Base-by-base conservation (phyloP, 2,113 vertebrate species). In the Anolis carolinensis region DNA sequence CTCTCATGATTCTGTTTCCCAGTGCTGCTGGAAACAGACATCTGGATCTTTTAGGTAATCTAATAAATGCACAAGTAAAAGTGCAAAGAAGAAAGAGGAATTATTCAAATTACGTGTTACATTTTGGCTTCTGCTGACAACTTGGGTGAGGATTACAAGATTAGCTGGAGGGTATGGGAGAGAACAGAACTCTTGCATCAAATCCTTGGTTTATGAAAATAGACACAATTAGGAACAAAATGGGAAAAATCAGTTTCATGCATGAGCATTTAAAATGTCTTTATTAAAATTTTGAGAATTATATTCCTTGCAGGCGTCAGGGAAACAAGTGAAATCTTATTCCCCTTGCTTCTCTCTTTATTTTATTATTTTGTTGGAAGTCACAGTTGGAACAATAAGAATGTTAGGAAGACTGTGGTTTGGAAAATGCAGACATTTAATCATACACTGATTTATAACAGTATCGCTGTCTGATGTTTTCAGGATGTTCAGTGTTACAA, bases 201-300 rank as follows among this genome's bases (percentile, higher is more conserved):
- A 90, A 87, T 85, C 84, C 86, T 79, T 84, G 70, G 87, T 84
- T n/a, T 87, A 32, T 91, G 87, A 95, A 96, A 95, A 93, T 87
- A 88, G 84, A 91, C 88, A 90, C 77, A 83, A 93, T 83, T 84
- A 90, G 92, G 92, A 93, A 90, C 88, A 90, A 89, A 91, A 93
- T 89, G 89, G 93, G 92, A 93, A 95, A 96, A 92, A 85, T 89
- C 94, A 95, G 93, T 93, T 87, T 10, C 83, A 72, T 44, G 92
- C 89, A 95, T 78, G 92, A 84, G 90, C 88, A 89, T 5, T 79
- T 92, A 94, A 95, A 95, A 92, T 90, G 78, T 92, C 90, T 91
- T 94, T 59, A 89, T 90, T 89, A 92, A 94, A 92, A 91, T 73
- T 18, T 77, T 92, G 85, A 80, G 90, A 91, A 92, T 81, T 77